Base-by-base conservation (phyloP, 2,888 invertebrate genomes). In the Pogonocherus hispidulus region DNA sequence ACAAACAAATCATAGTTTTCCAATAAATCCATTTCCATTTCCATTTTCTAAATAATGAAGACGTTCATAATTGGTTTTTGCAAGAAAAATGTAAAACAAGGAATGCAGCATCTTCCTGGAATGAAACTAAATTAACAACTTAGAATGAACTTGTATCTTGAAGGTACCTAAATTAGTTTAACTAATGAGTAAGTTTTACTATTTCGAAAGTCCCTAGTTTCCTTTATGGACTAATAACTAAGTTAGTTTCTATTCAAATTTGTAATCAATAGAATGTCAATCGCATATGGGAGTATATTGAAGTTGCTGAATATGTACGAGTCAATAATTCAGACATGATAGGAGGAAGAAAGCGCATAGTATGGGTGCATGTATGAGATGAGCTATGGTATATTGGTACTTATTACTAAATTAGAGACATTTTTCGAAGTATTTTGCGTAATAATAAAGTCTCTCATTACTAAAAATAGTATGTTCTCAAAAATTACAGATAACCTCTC, bases 191-290 rank as follows among this genome's bases (percentile, higher is more conserved):
- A 3, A 41, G 14, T 16, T 41, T 41, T 16, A 41, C 41, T 41
- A 41, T 16, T 41, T 41, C 41, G 16, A 0, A 14, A n/a, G 14
- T 41, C n/a, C n/a, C n/a, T n/a, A 41, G 41, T 41, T 41, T n/a
- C n/a, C 41, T n/a, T 16, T 41, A 14, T 41, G 8, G 41, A 41
- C 14, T 41, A 14, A 14, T 41, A 41, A 41, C 41, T 41, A 41
- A 41, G 14, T 41, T 41, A 41, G 41, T 41, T 41, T 41, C 41
- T 41, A 41, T 41, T 41, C 41, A 41, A 41, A 41, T 41, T 41
- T 5, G 41, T 41, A 41, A 41, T 41, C 41, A 41, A 41, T 41
- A 41, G 41, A 41, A 9, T 41, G 41, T 41, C 41, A 41, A 16
- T 41, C 41, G 41, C 41, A 41, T 41, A 14, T 41, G 41, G 41